Evolutionary conservation across 2,888 invertebrate genomes (phyloP).

Genomic region (Argyra leucocephala): DNA sequence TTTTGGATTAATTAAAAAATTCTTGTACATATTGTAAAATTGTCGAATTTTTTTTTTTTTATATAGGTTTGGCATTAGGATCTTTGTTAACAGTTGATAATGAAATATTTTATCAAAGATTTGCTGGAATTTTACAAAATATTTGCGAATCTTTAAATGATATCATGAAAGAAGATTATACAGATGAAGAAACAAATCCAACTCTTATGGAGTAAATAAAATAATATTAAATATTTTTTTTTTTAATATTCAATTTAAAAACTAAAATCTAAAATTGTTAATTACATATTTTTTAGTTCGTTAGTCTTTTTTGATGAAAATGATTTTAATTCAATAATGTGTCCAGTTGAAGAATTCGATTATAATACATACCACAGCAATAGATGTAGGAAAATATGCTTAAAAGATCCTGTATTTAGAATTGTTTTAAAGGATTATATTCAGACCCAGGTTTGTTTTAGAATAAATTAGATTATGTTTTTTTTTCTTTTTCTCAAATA

Average conservation of each 20-base stretch:
- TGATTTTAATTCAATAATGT: conserved; percentile 36
- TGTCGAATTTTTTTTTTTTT: not conserved
- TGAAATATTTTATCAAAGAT: conserved; percentile 58
- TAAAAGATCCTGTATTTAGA: conserved; percentile 70
- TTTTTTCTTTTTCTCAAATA: too few species aligned
- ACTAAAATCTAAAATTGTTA: not conserved
- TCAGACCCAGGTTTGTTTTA: conserved; percentile 54
- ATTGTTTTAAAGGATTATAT: conserved; percentile 64
- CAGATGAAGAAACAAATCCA: conserved; percentile 40
- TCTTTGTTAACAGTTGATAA: conserved; percentile 61
- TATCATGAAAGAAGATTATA: conserved; percentile 63
- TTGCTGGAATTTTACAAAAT: conserved; percentile 62
- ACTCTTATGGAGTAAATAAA: not conserved
- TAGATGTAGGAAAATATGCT: conserved; percentile 54
- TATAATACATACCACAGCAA: conserved; percentile 61
- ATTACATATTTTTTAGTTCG: conserved; percentile 24
- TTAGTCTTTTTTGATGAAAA: conserved; percentile 43
- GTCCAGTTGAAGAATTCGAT: conserved; percentile 47
- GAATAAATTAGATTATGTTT: not conserved
- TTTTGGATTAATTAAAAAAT: conserved; percentile 13
- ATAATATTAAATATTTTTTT: too few species aligned
- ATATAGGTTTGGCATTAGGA: conserved; percentile 50
- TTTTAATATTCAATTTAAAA: not conserved
- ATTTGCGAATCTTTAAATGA: conserved; percentile 72
- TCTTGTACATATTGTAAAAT: not conserved